Percentiles rank a stretch among this genome's conserved stretches.
Evolutionary conservation across 2,888 invertebrate species (phyloP).

Genomic region (Alentia gelatinosa): DNA sequence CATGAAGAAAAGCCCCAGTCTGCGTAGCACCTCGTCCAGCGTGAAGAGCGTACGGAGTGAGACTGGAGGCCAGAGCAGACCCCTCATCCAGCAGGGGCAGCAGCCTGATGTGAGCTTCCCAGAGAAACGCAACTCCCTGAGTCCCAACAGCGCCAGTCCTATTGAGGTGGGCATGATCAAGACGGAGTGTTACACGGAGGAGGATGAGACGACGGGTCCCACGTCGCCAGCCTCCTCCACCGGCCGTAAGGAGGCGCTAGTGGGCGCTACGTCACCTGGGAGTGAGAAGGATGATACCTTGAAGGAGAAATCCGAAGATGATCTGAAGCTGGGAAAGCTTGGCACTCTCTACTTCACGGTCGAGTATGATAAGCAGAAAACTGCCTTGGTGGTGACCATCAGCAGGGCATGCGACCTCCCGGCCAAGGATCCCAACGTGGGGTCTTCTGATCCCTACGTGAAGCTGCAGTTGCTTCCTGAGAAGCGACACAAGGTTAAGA

Average conservation of each 20-base stretch:
- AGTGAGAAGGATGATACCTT: conserved; percentile 77
- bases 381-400: conserved; percentile 94
- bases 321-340: conserved; percentile 84
- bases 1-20: conserved; percentile 62
- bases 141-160: conserved; percentile 19
- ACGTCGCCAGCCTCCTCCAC: conserved; percentile 2
- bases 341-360: conserved; percentile 94
- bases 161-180: conserved; percentile 54
- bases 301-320: conserved; percentile 79
- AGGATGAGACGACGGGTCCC: conserved; percentile 42
- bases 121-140: conserved; percentile 19
- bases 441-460: conserved; percentile 97
- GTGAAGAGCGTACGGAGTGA: conserved; percentile 37
- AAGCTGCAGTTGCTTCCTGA: conserved; percentile 98
- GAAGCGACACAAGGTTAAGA: conserved; percentile 98
- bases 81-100: conserved; percentile 56
- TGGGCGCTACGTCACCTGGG: conserved; percentile 67
- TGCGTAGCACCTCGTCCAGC: conserved; percentile 59
- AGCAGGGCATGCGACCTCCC: conserved; percentile 94
- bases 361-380: conserved; percentile 93
- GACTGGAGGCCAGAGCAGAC: conserved; percentile 26
- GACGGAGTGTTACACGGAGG: conserved; percentile 54
- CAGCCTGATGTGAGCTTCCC: conserved; percentile 35
- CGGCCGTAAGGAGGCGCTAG: not conserved
- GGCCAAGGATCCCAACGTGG: conserved; percentile 88